Evolutionary conservation across 1,140 invertebrate species (phyloP).

Genomic region (Ceratosolen solmsi): DNA sequence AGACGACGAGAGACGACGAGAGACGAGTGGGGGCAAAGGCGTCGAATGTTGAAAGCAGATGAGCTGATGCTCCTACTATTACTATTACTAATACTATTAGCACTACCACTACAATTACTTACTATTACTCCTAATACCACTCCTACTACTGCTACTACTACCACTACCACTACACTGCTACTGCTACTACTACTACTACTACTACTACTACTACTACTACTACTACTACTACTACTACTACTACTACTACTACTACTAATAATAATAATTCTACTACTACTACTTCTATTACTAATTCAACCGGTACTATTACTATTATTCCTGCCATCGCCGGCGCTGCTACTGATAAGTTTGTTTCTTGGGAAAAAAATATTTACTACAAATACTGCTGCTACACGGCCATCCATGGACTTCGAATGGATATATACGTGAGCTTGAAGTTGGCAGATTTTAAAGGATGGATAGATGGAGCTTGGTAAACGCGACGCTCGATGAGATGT

Average conservation of each 20-base stretch:
- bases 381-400: not conserved
- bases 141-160: conserved; percentile 52
- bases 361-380: not conserved
- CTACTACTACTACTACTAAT: too few relatives aligned
- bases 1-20: not conserved
- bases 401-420: not conserved
- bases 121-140: not conserved
- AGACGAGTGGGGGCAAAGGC: conserved; percentile 51
- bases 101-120: conserved; percentile 57
- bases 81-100: conserved; percentile 36
- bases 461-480: not conserved
- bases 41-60: conserved; percentile 33
- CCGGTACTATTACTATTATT: too few relatives aligned
- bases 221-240: too few relatives aligned
- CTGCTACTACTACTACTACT: too few relatives aligned
- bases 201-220: not conserved
- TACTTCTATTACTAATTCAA: conserved; percentile 53
- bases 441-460: not conserved
- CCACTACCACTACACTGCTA: conserved; percentile 54
- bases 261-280: too few relatives aligned
- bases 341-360: not conserved
- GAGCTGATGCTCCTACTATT: conserved; percentile 53
- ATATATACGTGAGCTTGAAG: too few relatives aligned
- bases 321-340: not conserved
- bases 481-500: too few relatives aligned